These are phyloP conservation scores for Tetrao urogallus DNA, from an alignment of 2,113 vertebrate species.

Conservation along the genomic window DNA sequence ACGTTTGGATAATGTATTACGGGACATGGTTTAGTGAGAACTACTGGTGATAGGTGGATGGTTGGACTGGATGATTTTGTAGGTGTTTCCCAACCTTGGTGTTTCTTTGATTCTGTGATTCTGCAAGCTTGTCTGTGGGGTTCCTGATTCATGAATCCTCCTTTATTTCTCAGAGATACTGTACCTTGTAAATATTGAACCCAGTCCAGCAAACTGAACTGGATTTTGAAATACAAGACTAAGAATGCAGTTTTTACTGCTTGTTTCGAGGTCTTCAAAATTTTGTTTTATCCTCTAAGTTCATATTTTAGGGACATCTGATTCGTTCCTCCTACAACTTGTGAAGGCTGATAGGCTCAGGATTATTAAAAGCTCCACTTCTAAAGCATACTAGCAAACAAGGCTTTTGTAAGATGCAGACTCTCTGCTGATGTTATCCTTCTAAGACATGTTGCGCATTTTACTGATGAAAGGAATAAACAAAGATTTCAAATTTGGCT, in stretches of 20 bases:
- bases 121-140: background rate
- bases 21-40: too few species aligned
- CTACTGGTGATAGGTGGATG: too few species aligned
- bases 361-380: background rate
- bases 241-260: background rate
- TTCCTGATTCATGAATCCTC: background rate
- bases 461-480: background rate
- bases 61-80: too few species aligned
- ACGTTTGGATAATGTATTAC: too few species aligned
- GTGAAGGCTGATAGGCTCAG: background rate
- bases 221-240: background rate
- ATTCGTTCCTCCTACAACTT: background rate
- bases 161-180: background rate
- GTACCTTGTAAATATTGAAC: background rate
- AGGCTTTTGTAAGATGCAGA: background rate
- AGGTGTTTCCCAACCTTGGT: too few species aligned
- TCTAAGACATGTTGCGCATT: background rate
- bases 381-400: background rate
- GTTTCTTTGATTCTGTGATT: too few species aligned
- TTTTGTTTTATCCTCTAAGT: background rate
- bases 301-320: background rate
- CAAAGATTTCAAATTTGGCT: slow-evolving; percentile 7
- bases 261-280: background rate
- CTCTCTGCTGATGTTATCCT: background rate
- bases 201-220: background rate